Evolutionary conservation across 2,797 vertebrate genomes (phyloP).

Genomic region (Poliocrania exsul): DNA sequence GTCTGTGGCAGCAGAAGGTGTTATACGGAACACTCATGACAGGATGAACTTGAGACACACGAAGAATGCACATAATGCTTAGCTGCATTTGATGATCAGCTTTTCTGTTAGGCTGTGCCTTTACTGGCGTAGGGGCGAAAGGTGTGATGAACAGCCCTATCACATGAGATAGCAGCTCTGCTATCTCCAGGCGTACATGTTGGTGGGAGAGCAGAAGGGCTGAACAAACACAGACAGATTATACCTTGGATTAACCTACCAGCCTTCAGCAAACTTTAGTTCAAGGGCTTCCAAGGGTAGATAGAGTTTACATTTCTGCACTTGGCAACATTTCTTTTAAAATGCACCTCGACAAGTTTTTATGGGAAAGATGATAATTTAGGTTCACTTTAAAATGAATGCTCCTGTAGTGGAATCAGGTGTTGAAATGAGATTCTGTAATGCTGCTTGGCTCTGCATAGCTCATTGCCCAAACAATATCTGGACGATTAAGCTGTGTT

Average conservation of each 20-base stretch:
- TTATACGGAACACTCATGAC: neutral
- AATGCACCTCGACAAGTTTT: neutral
- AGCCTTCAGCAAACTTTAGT: slow-evolving; percentile 46
- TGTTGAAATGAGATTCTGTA: neutral
- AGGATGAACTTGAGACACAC: neutral
- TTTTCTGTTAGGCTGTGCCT: neutral
- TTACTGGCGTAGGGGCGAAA: neutral
- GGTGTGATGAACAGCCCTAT: neutral
- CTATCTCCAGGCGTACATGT: neutral
- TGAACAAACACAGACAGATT: slow-evolving; percentile 6
- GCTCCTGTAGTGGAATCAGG: neutral
- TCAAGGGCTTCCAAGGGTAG: slow-evolving; percentile 16
- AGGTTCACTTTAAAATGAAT: neutral
- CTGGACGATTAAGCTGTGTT: neutral
- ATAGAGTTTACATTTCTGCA: slow-evolving; percentile 32
- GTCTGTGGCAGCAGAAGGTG: neutral
- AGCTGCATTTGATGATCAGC: neutral
- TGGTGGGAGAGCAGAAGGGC: neutral
- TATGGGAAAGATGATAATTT: neutral
- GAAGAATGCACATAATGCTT: neutral
- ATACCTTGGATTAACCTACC: slow-evolving; percentile 12
- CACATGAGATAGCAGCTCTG: neutral
- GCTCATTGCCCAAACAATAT: neutral
- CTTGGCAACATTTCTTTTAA: slow-evolving; percentile 2
- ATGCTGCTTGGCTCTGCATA: neutral